These are phyloP conservation scores for Geophilus truncorum DNA, from an alignment of 2,888 invertebrate species.

Conservation along the genomic window DNA sequence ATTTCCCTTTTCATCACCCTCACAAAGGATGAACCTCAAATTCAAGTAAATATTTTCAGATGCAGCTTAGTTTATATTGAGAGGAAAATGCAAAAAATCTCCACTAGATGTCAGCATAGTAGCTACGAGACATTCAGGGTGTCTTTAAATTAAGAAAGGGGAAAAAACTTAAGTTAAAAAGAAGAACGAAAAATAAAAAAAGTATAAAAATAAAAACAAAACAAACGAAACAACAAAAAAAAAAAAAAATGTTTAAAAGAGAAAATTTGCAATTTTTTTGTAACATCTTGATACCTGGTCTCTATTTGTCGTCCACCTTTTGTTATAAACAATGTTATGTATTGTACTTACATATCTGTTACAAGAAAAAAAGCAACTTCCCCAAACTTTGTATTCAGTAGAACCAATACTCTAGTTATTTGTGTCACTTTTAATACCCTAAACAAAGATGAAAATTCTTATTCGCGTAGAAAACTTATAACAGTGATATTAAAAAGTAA, in stretches of 20 bases:
- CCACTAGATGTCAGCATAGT: constrained; percentile 16
- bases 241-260: not conserved
- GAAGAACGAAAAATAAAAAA: not conserved
- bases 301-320: constrained; percentile 27
- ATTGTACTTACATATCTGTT: constrained; percentile 27
- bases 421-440: constrained; percentile 27
- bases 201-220: no score
- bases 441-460: constrained; percentile 17
- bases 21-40: constrained; percentile 24
- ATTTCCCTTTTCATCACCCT: constrained; percentile 5
- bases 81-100: constrained; percentile 27
- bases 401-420: constrained; percentile 21
- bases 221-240: not conserved
- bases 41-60: constrained; percentile 27
- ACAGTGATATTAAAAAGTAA: constrained; percentile 21
- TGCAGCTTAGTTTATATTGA: constrained; percentile 27
- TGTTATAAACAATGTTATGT: constrained; percentile 17
- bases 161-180: not conserved
- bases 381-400: constrained; percentile 25
- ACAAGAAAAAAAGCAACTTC: constrained; percentile 17
- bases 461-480: constrained; percentile 19
- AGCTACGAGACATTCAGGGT: constrained; percentile 11
- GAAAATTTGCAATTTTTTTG: constrained; percentile 9
- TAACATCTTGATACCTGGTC: constrained; percentile 23
- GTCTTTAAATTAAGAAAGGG: not conserved